A percentile compares a stretch with the other conserved stretches of the same genome.
Conservation (phyloP, 2,888 invertebrate species). For the Axea sp. region DNA sequence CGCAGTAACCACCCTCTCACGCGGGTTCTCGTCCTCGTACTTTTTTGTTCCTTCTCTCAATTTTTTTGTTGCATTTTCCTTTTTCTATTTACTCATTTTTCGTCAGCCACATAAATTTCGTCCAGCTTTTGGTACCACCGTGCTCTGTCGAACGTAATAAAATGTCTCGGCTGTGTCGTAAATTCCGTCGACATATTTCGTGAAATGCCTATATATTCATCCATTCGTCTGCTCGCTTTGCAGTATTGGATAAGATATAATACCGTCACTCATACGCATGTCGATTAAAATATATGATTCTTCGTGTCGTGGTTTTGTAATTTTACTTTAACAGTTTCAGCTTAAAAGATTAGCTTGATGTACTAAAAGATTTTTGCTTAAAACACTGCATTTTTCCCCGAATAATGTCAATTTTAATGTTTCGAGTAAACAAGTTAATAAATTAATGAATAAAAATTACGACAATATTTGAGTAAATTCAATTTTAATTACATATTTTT, state of each 20-base stretch:
- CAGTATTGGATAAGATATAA: conserved; percentile 59
- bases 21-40: conserved; percentile 50
- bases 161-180: conserved; percentile 74
- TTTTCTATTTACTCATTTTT: conserved; percentile 65
- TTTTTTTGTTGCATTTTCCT: conserved; percentile 55
- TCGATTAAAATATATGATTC: conserved; percentile 45
- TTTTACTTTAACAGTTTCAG: conserved; percentile 3
- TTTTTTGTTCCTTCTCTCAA: conserved; percentile 55
- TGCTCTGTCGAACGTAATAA: conserved; percentile 74
- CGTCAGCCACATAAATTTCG: conserved; percentile 73
- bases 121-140: conserved; percentile 68
- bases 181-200: conserved; percentile 73
- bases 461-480: no score
- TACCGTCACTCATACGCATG: conserved; percentile 27
- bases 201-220: conserved; percentile 67
- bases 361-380: no score
- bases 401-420: no score
- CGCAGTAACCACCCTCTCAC: conserved; percentile 55
- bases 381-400: no score
- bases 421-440: no score
- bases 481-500: no score
- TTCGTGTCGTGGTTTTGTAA: conserved; percentile 25
- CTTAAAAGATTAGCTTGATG: background rate
- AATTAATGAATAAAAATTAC: no score
- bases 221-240: conserved; percentile 59